Conservation (phyloP, 2,888 invertebrate genomes). For the Sialis fuliginosa region DNA sequence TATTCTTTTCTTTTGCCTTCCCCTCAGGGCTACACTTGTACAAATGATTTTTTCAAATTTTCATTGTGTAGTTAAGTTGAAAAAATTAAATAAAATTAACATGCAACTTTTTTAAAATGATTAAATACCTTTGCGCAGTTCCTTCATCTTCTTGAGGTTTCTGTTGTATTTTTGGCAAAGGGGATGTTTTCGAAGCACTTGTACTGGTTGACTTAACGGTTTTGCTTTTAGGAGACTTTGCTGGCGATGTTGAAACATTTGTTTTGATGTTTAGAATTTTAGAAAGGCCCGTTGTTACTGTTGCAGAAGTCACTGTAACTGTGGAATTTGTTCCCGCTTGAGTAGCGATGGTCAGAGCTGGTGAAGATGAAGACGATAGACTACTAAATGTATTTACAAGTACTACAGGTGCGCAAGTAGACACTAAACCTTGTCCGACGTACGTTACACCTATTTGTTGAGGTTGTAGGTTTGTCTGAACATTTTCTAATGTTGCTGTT, state of each 20-base stretch:
- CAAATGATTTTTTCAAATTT: no score
- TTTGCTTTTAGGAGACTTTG: slow-evolving; percentile 29
- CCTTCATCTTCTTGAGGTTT: slow-evolving; percentile 69
- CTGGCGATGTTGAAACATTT: slow-evolving; percentile 18
- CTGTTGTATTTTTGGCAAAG: slow-evolving; percentile 46
- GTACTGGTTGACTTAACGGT: slow-evolving; percentile 37
- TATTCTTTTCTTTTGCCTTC: no score
- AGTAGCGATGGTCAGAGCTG: slow-evolving; percentile 35
- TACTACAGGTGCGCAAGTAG: slow-evolving; percentile 27
- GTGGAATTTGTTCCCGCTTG: slow-evolving; percentile 33
- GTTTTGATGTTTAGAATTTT: slow-evolving; percentile 22
- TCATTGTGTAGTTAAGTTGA: no score
- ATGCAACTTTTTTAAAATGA: no score
- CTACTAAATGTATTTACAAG: slow-evolving; percentile 36
- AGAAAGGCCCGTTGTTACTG: slow-evolving; percentile 20
- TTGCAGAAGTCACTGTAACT: slow-evolving; percentile 13
- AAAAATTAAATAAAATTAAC: no score
- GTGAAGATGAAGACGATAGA: slow-evolving; percentile 29
- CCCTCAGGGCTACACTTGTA: no score
- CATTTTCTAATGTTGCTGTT: no score
- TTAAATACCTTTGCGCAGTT: slow-evolving; percentile 50
- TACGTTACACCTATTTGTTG: slow-evolving; percentile 31
- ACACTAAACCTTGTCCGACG: slow-evolving; percentile 28
- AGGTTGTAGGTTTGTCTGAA: no score
- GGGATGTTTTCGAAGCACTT: slow-evolving; percentile 41